Evolutionary conservation across 2,113 vertebrate genomes (phyloP), one percentile per base, ranked within the genome.

Genomic region (Toxotes jaculatrix): DNA sequence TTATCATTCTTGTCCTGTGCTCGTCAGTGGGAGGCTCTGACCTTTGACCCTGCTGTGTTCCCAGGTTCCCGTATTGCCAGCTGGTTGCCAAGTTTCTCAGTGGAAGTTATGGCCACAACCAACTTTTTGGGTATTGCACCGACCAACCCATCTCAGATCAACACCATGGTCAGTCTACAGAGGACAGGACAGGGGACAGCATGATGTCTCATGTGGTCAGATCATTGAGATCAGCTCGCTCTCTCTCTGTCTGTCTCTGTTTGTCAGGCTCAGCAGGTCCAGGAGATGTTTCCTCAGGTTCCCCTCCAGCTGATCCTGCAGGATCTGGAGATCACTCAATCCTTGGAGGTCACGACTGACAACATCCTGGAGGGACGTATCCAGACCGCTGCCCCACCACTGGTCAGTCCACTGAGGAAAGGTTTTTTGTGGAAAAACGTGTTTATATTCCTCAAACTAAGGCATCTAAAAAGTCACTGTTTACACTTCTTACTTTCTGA

Each of bases 211-310:
- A 40, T 40, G 7, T 40, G 6, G 45, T 49, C 14, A 5, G 45
- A 19, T 3, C 0, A 6, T 49, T 17, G 45, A 49, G 16, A 14
- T 19, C 45, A 2, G 45, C 16, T 19, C 45, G n/a, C 19, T n/a
- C 19, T 10, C 51, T 53, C 16, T 49, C 38, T 40, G 7, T 40
- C 42, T 43, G 34, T 40, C 7, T 43, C 53, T 27, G 27, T 40
- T 7, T 43, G 38, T 65, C 63, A 65, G 63, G 64, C 43, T 67
- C 64, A 49, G 27, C 64, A 49, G 64, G 34, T 67, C 43, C 27
- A 47, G 13, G 64, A 66, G 64, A 66, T 66, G 64, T 66, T 66
- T 49, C 64, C 64, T 67, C 64, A 67, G 43, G 43, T 67, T 32
- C 43, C 64, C 4, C 64, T 66, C 14, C 64, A 66, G 42, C 27